Conservation (phyloP, 2,113 vertebrate species). For the Actenoides hombroni region DNA sequence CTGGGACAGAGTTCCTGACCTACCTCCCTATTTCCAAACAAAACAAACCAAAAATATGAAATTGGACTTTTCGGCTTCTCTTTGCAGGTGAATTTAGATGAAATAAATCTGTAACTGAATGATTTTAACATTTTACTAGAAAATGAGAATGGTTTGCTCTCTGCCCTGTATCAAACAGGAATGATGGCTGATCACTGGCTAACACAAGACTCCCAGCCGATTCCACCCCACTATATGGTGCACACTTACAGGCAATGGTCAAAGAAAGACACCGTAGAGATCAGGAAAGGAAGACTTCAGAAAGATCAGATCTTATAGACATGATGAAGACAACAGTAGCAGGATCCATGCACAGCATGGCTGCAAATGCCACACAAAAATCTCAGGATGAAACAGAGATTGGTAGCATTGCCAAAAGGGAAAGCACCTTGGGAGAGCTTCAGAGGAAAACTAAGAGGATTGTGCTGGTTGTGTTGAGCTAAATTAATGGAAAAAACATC, state of each 20-base stretch:
- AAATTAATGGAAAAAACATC: neutral
- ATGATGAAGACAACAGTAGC: neutral
- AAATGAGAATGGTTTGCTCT: neutral
- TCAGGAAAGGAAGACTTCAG: neutral
- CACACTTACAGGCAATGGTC: neutral
- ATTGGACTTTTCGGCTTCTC: neutral
- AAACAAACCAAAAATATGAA: neutral
- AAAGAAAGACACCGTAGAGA: neutral
- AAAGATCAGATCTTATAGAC: neutral
- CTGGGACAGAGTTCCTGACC: neutral
- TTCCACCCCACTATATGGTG: fast-evolving
- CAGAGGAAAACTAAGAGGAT: neutral
- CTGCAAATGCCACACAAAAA: neutral
- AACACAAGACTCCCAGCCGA: neutral
- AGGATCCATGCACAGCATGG: neutral
- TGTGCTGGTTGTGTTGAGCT: neutral
- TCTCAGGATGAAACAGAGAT: neutral
- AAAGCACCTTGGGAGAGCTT: neutral
- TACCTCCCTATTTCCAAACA: neutral
- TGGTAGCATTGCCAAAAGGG: neutral
- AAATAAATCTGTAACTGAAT: neutral
- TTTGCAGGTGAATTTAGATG: neutral
- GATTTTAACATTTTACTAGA: neutral
- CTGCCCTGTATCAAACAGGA: neutral
- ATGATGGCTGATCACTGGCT: neutral